These are phyloP conservation scores for Grantiella picta DNA, from an alignment of 2,113 vertebrate genomes.

Conservation along the genomic window DNA sequence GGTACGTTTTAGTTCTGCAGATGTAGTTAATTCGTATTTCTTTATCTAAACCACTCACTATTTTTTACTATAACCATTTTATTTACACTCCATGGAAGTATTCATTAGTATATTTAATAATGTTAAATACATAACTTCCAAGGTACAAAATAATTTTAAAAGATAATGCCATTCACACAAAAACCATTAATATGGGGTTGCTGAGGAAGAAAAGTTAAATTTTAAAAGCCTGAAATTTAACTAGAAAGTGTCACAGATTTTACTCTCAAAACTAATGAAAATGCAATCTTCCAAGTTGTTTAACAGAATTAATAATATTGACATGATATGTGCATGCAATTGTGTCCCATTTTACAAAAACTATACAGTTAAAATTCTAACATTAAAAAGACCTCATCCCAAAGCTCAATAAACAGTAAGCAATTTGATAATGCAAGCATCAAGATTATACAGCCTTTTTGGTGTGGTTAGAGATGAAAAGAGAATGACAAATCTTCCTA, in stretches of 20 bases:
- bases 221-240: not conserved
- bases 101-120: not conserved
- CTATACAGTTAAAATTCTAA: not conserved
- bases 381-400: not conserved
- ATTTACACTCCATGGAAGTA: not conserved
- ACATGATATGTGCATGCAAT: not conserved
- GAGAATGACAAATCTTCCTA: slow-evolving; percentile 21
- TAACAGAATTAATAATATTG: slow-evolving; percentile 1
- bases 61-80: not conserved
- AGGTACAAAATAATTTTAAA: not conserved
- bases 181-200: not conserved
- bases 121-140: not conserved
- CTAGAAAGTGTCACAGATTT: not conserved
- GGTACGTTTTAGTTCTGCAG: not conserved
- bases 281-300: not conserved
- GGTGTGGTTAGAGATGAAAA: not conserved
- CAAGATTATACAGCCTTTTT: not conserved
- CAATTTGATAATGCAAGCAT: not conserved
- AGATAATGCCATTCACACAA: not conserved
- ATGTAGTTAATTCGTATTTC: not conserved
- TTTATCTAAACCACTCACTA: not conserved
- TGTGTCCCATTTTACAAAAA: not conserved
- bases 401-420: not conserved
- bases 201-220: not conserved
- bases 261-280: not conserved